Percentiles rank a stretch among this genome's conserved stretches.
These are phyloP conservation scores for Asobara japonica DNA, from an alignment of 1,140 invertebrate genomes.

Conservation along the genomic window DNA sequence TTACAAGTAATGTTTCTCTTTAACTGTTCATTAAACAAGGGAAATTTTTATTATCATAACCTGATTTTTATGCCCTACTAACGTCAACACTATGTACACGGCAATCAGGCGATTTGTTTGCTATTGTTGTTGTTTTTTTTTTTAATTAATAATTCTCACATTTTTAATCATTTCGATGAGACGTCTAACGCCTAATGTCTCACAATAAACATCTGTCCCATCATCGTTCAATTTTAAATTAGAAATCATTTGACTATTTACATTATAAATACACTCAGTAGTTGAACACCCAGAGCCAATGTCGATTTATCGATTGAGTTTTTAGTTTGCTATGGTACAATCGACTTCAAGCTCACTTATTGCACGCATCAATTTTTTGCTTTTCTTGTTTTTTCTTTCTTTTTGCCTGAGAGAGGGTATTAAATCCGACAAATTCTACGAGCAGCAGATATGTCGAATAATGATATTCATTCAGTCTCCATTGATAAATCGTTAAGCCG, in stretches of 20 bases:
- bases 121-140: not conserved
- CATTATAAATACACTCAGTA: conserved; percentile 61
- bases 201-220: conserved; percentile 1
- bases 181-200: not conserved
- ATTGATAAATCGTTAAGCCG: conserved; percentile 2
- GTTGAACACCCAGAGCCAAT: conserved; percentile 31
- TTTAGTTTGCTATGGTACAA: conserved; percentile 2
- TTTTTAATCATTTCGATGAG: not conserved
- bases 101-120: conserved; percentile 19
- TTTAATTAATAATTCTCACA: conserved; percentile 30
- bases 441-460: conserved; percentile 11
- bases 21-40: not conserved
- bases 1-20: not conserved
- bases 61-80: not conserved
- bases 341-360: conserved; percentile 21
- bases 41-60: conserved; percentile 2
- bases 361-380: conserved; percentile 21
- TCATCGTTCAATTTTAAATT: conserved; percentile 54
- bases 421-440: conserved; percentile 6
- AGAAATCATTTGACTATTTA: conserved; percentile 61
- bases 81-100: not conserved
- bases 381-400: not conserved
- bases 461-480: conserved; percentile 27
- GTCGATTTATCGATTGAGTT: conserved; percentile 24
- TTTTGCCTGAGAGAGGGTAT: not conserved